A percentile compares a stretch with the other conserved stretches of the same genome.
Evolutionary conservation across 2,113 vertebrate species (phyloP).

Genomic region (Dendropsophus ebraccatus): DNA sequence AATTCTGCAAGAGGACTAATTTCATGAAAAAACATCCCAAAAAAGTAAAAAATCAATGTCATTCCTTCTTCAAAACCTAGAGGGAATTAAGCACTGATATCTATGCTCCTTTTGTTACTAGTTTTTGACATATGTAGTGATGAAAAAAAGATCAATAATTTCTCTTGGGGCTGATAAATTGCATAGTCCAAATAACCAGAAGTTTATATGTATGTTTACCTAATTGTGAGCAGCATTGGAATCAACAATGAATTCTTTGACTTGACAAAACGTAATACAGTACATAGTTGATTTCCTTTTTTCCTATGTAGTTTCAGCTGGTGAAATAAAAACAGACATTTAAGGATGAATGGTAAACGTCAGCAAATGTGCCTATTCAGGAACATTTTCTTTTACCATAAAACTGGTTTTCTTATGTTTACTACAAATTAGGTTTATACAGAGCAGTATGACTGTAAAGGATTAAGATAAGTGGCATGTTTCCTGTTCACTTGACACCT

Average conservation of each 20-base stretch:
- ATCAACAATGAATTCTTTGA: conserved; percentile 60
- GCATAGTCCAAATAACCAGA: conserved; percentile 50
- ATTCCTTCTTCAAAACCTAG: conserved; percentile 46
- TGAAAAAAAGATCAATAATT: conserved; percentile 64
- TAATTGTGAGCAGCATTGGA: conserved; percentile 57
- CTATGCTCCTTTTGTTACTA: conserved; percentile 62
- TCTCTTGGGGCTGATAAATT: conserved; percentile 62
- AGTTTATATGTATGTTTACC: conserved; percentile 63
- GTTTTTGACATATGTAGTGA: conserved; percentile 66
- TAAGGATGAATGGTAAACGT: not conserved
- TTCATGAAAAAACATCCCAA: conserved; percentile 64
- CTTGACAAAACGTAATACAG: conserved; percentile 51
- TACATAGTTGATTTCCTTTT: conserved; percentile 14
- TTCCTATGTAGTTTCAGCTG: conserved; percentile 15
- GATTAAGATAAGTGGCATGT: conserved; percentile 5
- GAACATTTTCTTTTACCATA: conserved; percentile 8
- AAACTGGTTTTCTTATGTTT: conserved; percentile 7
- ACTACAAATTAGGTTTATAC: not conserved
- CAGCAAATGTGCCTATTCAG: conserved; percentile 12
- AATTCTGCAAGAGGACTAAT: conserved; percentile 59
- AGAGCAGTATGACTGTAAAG: not conserved
- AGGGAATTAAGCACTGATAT: conserved; percentile 56
- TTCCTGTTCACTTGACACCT: conserved; percentile 5
- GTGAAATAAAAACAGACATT: not conserved
- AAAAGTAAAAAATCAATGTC: conserved; percentile 69